These are phyloP conservation scores for Spongilla lacustris DNA, from an alignment of 37 sponge, comb jelly and placozoan species.

Conservation along the genomic window DNA sequence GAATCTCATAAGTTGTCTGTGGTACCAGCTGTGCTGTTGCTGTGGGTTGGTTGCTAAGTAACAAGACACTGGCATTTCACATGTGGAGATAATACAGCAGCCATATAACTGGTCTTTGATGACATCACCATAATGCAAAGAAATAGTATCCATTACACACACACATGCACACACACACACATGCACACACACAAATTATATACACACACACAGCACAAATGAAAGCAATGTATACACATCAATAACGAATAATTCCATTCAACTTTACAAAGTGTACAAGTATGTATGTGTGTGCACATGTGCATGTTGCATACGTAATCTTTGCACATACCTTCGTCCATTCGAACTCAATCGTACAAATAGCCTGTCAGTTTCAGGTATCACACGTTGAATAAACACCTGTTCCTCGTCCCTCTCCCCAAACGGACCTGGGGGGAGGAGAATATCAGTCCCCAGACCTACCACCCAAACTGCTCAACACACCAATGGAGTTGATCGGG, in stretches of 20 bases:
- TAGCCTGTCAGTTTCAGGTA: constrained; percentile 83
- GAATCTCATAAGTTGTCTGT: neutral
- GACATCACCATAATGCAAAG: too few species aligned
- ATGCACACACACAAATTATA: constrained; percentile 3
- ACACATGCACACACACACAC: constrained; percentile 7
- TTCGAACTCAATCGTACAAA: constrained; percentile 83
- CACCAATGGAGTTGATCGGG: constrained; percentile 80
- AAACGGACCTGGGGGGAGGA: constrained; percentile 75
- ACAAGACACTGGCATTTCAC: too few species aligned
- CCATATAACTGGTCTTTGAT: too few species aligned
- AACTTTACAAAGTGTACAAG: neutral
- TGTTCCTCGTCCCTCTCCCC: constrained; percentile 93
- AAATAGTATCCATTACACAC: neutral
- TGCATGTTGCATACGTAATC: neutral
- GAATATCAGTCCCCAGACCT: neutral
- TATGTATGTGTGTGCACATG: neutral
- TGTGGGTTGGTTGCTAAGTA: neutral
- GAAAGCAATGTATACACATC: too few species aligned
- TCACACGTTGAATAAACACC: constrained; percentile 90
- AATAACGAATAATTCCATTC: too few species aligned
- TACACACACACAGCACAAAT: constrained; percentile 4
- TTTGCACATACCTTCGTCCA: constrained; percentile 68
- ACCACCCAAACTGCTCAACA: constrained; percentile 2
- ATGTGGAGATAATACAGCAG: neutral
- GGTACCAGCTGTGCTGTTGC: neutral